phyloP scores from a whole-genome alignment of 2,113 vertebrate genomes.

The Larimichthys crocea region DNA sequence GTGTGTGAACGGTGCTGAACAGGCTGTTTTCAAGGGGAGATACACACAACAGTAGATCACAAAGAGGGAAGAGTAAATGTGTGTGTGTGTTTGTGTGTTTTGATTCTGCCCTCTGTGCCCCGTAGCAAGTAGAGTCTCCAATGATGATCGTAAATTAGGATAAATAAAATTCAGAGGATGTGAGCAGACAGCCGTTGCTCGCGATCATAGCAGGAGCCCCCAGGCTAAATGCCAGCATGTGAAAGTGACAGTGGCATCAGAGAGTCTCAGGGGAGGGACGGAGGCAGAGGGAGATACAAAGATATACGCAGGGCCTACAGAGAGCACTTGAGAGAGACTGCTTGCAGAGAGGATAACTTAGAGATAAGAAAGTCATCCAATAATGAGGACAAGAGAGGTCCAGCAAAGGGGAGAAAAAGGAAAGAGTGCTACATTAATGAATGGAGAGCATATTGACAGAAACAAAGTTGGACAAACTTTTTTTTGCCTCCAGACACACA shows the following conservation, averaged over 20 bases:
- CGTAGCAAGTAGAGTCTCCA: slow-evolving; percentile 16
- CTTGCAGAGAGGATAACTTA: slow-evolving; percentile 56
- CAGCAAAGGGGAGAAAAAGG: slow-evolving; percentile 9
- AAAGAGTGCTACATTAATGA: slow-evolving; percentile 41
- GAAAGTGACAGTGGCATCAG: slow-evolving; percentile 48
- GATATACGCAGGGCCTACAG: slow-evolving; percentile 42
- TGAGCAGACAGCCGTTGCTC: slow-evolving; percentile 32
- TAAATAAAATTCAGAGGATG: slow-evolving; percentile 60
- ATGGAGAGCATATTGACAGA: slow-evolving; percentile 32
- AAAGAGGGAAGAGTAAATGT: not conserved
- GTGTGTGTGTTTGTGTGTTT: slow-evolving; percentile 35
- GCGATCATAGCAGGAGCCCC: slow-evolving; percentile 41
- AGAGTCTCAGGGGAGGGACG: slow-evolving; percentile 47
- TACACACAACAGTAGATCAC: slow-evolving; percentile 44
- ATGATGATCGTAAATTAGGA: slow-evolving; percentile 56
- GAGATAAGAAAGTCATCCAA: slow-evolving; percentile 52
- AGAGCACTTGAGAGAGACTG: slow-evolving; percentile 57
- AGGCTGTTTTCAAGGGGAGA: slow-evolving; percentile 64
- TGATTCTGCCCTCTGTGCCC: slow-evolving; percentile 33
- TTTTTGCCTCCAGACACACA: slow-evolving; percentile 20
- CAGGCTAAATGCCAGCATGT: slow-evolving; percentile 55
- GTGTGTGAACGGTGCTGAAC: slow-evolving; percentile 62
- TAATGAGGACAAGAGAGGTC: slow-evolving; percentile 61
- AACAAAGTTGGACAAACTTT: slow-evolving; percentile 38
- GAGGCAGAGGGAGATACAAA: slow-evolving; percentile 48